Conservation (phyloP, 2,888 invertebrate species). For the Lasioglossum zephyrum region DNA sequence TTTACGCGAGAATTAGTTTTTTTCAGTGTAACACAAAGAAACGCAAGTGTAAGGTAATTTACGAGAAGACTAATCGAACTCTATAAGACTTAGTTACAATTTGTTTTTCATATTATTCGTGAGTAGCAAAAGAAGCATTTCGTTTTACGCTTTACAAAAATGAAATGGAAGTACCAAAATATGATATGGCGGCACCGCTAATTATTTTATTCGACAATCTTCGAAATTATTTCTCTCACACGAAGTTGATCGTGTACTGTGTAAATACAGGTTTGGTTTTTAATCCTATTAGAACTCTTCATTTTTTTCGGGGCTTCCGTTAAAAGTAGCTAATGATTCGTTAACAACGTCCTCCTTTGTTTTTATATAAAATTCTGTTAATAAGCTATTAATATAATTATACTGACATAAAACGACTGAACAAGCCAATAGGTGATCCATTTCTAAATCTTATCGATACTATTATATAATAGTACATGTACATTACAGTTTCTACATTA, state of each 20-base stretch:
- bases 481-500: conserved; percentile 64
- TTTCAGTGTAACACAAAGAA: conserved; percentile 70
- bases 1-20: conserved; percentile 81
- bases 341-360: conserved; percentile 50
- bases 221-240: conserved; percentile 25
- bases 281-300: conserved; percentile 62
- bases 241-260: conserved; percentile 66
- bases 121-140: conserved; percentile 47
- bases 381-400: conserved; percentile 66
- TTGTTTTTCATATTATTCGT: conserved; percentile 29
- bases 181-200: conserved; percentile 33
- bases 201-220: conserved; percentile 24
- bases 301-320: conserved; percentile 32
- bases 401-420: conserved; percentile 61
- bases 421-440: conserved; percentile 62
- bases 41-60: conserved; percentile 75
- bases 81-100: conserved; percentile 40
- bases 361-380: conserved; percentile 65
- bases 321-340: conserved; percentile 60
- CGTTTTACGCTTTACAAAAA: conserved; percentile 23
- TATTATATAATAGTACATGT: conserved; percentile 61
- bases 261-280: conserved; percentile 52
- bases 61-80: conserved; percentile 56
- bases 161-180: conserved; percentile 35
- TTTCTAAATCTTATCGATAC: conserved; percentile 62